These are phyloP conservation scores for Formica selysi DNA, from an alignment of 1,140 invertebrate species.

Conservation along the genomic window DNA sequence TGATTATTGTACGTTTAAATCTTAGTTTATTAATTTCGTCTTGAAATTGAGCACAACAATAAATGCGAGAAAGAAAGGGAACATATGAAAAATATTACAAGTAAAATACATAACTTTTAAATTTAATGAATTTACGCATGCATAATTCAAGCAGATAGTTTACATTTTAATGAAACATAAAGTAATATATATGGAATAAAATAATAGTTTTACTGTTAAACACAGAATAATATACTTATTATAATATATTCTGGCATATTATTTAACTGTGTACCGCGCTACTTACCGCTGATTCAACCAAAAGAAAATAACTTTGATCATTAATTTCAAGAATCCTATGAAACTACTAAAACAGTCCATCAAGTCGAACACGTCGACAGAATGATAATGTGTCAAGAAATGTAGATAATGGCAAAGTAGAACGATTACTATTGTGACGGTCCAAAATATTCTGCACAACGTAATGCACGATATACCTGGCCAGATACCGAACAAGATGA, in stretches of 20 bases:
- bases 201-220: background rate
- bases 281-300: constrained; percentile 1
- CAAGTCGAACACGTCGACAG: background rate
- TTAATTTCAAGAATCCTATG: background rate
- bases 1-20: no score
- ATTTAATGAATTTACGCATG: no score
- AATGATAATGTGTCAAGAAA: background rate
- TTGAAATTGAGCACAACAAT: no score
- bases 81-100: background rate
- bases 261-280: background rate
- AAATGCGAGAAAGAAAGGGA: no score
- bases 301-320: background rate
- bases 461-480: background rate
- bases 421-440: background rate
- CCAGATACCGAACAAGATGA: background rate
- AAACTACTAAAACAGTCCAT: constrained; percentile 18
- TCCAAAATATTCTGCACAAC: constrained; percentile 1
- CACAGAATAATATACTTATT: background rate
- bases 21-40: no score
- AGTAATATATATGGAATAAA: no score
- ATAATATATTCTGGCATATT: background rate
- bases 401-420: background rate
- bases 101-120: no score
- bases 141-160: no score
- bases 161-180: no score